Evolutionary conservation across 2,113 vertebrate species (phyloP).

Genomic region (Catharus bicknelli): DNA sequence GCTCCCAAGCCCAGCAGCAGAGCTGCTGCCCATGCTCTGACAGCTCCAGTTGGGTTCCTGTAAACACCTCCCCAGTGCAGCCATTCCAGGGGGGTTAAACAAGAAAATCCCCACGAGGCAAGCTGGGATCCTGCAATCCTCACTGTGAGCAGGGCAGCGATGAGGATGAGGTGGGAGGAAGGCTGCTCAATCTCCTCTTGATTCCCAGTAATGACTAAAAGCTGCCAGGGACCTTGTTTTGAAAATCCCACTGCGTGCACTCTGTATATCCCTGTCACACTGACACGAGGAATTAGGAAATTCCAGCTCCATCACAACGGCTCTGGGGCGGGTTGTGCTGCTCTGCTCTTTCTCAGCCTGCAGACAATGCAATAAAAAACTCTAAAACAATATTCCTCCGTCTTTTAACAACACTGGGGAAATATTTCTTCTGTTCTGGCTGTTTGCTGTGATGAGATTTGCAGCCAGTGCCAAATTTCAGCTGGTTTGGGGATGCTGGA

Average conservation of each 20-base stretch:
- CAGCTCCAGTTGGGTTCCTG: not conserved
- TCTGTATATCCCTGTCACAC: not conserved
- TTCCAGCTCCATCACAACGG: not conserved
- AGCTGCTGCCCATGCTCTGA: not conserved
- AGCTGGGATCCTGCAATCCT: not conserved
- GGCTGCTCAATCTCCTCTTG: not conserved
- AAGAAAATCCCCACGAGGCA: not conserved
- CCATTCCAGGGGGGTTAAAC: not conserved
- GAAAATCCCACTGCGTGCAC: not conserved
- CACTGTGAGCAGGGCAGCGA: not conserved
- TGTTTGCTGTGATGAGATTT: not conserved
- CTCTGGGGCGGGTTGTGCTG: not conserved
- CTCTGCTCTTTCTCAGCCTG: conserved; percentile 46
- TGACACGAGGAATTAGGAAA: conserved; percentile 6
- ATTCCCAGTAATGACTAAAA: conserved; percentile 27
- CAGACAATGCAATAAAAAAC: conserved; percentile 40
- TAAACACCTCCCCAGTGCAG: not conserved
- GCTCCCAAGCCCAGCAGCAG: not conserved
- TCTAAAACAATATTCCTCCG: conserved; percentile 4
- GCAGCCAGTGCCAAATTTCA: not conserved
- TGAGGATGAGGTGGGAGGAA: not conserved
- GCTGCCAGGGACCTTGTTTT: conserved; percentile 16
- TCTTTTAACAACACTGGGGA: not conserved
- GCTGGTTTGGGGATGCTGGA: not conserved
- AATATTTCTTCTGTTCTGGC: conserved; percentile 11